phyloP scores from a whole-genome alignment of 2,888 invertebrate genomes.

The Malachius bipustulatus region DNA sequence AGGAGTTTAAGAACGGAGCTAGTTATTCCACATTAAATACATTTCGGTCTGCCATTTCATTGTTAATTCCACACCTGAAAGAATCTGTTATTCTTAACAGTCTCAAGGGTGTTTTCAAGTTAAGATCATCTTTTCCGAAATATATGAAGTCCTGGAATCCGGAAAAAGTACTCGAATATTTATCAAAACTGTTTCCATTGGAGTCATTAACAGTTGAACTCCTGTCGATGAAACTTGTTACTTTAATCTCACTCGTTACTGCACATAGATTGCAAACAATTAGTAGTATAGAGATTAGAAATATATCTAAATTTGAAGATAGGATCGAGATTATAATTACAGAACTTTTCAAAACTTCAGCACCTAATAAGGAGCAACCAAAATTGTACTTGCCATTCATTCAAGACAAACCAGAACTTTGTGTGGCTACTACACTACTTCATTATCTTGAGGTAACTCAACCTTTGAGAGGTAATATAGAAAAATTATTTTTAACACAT shows the following conservation, averaged over 20 bases:
- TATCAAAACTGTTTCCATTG: too few relatives aligned
- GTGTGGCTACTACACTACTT: conserved; percentile 11
- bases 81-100: too few relatives aligned
- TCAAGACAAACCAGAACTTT: conserved; percentile 9
- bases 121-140: neutral
- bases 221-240: conserved; percentile 1
- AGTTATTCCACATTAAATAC: neutral
- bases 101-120: neutral
- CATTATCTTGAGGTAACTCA: conserved; percentile 11
- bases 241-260: neutral
- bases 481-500: conserved; percentile 9
- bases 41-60: neutral
- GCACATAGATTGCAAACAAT: conserved; percentile 4
- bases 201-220: neutral
- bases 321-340: neutral
- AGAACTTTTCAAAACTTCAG: neutral
- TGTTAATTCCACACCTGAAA: too few relatives aligned
- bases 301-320: neutral
- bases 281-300: neutral
- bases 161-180: too few relatives aligned
- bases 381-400: conserved; percentile 14
- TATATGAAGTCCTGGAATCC: conserved; percentile 4
- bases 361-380: conserved; percentile 10
- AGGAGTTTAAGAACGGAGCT: neutral
- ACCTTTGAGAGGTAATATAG: conserved; percentile 5